Percentiles rank a stretch among this genome's conserved stretches.
phyloP scores from a whole-genome alignment of 1,140 invertebrate species.

The Bradysia coprophila region DNA sequence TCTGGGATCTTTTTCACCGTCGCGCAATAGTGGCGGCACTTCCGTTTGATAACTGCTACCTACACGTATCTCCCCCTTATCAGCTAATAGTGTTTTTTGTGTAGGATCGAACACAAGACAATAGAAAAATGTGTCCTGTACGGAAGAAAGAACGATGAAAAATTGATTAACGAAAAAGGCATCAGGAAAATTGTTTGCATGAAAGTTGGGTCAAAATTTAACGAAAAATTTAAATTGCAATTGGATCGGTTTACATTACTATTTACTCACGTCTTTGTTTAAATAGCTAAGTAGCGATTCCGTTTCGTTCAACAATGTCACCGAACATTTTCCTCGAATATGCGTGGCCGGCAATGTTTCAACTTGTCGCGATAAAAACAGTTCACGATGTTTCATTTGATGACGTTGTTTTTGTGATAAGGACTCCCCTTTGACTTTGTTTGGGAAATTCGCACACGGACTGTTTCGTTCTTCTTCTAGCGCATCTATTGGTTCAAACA shows the following conservation, averaged over 20 bases:
- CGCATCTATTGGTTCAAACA: too few species aligned
- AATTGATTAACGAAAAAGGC: too few species aligned
- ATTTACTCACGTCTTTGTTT: slow-evolving; percentile 75
- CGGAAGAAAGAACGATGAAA: slow-evolving; percentile 24
- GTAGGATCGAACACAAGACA: slow-evolving; percentile 97
- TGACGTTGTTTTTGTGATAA: slow-evolving; percentile 64
- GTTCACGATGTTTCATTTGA: slow-evolving; percentile 91
- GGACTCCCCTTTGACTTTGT: slow-evolving; percentile 11
- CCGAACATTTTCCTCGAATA: slow-evolving; percentile 96
- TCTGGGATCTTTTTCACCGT: slow-evolving; percentile 58
- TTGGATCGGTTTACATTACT: too few species aligned
- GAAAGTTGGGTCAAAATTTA: neutral
- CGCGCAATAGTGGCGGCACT: slow-evolving; percentile 48
- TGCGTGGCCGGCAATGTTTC: slow-evolving; percentile 96
- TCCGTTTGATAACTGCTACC: slow-evolving; percentile 95
- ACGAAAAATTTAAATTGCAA: slow-evolving; percentile 6
- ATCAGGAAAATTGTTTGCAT: neutral
- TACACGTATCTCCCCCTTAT: slow-evolving; percentile 85
- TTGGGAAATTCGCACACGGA: slow-evolving; percentile 11
- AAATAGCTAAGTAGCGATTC: slow-evolving; percentile 91
- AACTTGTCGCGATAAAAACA: slow-evolving; percentile 94
- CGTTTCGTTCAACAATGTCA: slow-evolving; percentile 95
- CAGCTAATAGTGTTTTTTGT: slow-evolving; percentile 94
- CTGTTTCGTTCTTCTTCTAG: slow-evolving; percentile 28
- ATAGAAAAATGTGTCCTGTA: slow-evolving; percentile 95